Conservation (phyloP, 1,140 invertebrate genomes). For the Leucophenga varia region DNA sequence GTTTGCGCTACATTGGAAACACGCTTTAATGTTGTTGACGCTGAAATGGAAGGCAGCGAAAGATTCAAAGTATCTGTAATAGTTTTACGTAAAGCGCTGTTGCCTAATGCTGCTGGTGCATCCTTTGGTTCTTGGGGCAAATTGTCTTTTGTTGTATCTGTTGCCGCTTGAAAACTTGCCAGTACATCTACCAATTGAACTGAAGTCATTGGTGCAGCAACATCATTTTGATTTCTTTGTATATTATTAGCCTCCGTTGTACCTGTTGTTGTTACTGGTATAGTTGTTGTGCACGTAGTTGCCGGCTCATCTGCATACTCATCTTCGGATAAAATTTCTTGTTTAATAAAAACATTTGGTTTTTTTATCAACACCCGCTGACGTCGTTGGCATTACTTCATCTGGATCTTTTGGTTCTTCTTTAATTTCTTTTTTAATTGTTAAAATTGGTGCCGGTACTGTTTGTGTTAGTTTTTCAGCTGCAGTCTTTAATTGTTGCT, state of each 20-base stretch:
- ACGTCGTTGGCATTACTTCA: slow-evolving; percentile 2
- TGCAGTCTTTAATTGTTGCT: slow-evolving; percentile 6
- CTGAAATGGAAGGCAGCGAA: too few relatives aligned
- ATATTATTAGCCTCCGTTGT: background rate
- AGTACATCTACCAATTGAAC: too few relatives aligned
- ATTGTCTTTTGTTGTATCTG: background rate
- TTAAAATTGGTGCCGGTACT: slow-evolving; percentile 41
- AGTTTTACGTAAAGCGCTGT: too few relatives aligned
- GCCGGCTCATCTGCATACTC: background rate
- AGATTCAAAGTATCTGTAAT: too few relatives aligned
- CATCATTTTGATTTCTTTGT: too few relatives aligned
- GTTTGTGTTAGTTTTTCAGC: slow-evolving; percentile 3
- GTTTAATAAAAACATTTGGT: slow-evolving; percentile 3
- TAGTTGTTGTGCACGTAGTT: background rate
- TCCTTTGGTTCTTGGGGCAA: background rate
- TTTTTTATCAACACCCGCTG: too few relatives aligned
- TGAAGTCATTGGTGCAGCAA: too few relatives aligned
- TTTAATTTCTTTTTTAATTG: slow-evolving; percentile 47
- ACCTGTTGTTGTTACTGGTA: background rate
- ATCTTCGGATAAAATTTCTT: slow-evolving; percentile 14
- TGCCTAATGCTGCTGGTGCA: background rate
- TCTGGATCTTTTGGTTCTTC: slow-evolving; percentile 29
- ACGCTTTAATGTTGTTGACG: too few relatives aligned
- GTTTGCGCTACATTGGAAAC: too few relatives aligned
- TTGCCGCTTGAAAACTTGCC: too few relatives aligned